phyloP scores from a whole-genome alignment of 2,113 vertebrate genomes.

The Bolborhynchus lineola region DNA sequence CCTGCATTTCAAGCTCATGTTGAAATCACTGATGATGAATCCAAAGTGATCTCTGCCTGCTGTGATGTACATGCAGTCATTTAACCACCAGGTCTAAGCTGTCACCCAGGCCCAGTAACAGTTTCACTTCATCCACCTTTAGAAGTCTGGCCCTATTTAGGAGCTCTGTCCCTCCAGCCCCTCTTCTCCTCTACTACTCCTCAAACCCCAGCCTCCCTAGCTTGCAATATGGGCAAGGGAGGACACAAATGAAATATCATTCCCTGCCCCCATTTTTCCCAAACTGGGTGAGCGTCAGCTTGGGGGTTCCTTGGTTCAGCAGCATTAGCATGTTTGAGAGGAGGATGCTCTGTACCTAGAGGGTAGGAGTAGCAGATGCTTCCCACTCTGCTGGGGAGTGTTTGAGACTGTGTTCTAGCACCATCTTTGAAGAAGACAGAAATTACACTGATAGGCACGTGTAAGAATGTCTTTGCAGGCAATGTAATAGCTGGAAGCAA shows the following conservation, averaged over 20 bases:
- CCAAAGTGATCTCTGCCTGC: neutral
- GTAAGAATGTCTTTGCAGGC: neutral
- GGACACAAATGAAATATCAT: neutral
- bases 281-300: neutral
- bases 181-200: neutral
- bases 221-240: neutral
- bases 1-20: neutral
- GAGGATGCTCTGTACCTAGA: neutral
- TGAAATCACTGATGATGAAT: neutral
- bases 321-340: neutral
- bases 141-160: neutral
- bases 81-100: neutral
- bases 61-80: neutral
- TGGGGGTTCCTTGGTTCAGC: neutral
- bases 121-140: neutral
- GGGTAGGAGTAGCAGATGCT: neutral
- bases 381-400: neutral
- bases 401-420: neutral
- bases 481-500: neutral
- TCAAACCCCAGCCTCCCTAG: neutral
- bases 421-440: neutral
- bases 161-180: neutral
- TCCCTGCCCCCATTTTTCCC: neutral
- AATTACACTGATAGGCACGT: neutral
- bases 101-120: neutral